Base-by-base conservation (phyloP, 2,888 invertebrate species). In the Scaeva pyrastri region DNA sequence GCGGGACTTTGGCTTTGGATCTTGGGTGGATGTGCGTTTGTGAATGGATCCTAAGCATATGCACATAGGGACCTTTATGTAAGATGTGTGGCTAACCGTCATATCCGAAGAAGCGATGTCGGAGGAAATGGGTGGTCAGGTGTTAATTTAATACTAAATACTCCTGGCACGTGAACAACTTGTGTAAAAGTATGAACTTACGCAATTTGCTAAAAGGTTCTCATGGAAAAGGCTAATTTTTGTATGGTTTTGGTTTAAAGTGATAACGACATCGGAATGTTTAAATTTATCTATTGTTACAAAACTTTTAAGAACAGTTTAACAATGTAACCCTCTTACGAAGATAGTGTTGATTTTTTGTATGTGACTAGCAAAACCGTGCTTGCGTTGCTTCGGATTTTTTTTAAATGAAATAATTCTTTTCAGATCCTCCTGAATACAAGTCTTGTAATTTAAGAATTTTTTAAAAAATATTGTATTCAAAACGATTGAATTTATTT, bases 71-170 rank as follows among this genome's bases (percentile, higher is more conserved):
- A 31, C 12, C n/a, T n/a, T n/a, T 26, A 4, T 43, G 1, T 43
- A 16, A 43, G 48, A 45, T 31, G 48, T 66, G 36, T 6, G 36
- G 62, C 16, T 64, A 26, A 64, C 43, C 62, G 11, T 4, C 31
- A 31, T 8, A 7, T 31, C n/a, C n/a, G 31, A 31, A 8, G 31
- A 31, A 31, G 31, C n/a, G n/a, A 31, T 7, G 31, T 10, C 26
- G 4, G 2, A 16, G 16, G n/a, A 31, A 48, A 48, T 48, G 66
- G 66, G 66, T 48, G 66, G 19, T 1, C 31, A 48, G 48, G 66
- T 66, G 66, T 66, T 66, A 48, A 66, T 48, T 66, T 36, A 66
- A 48, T 66, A 66, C 19, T 48, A 48, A 66, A 66, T 31, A 48
- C 36, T 45, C 12, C 11, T 14, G n/a, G 21, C n/a, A 55, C 16